Evolutionary conservation across 1,140 invertebrate genomes (phyloP).

Genomic region (Globodera rostochiensis): DNA sequence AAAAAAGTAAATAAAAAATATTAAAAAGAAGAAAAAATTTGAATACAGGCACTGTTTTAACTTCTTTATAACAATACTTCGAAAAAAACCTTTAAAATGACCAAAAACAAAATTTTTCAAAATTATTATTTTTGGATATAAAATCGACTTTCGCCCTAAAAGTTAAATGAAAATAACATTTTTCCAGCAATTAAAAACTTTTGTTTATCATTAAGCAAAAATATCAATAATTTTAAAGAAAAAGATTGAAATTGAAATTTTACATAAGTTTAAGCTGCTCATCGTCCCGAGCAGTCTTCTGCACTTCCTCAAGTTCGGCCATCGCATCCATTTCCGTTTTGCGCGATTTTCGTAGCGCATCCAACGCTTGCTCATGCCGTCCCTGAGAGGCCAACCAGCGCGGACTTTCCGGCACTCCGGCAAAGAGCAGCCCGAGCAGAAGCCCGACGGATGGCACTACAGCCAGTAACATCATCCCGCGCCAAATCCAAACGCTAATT

Average conservation of each 20-base stretch:
- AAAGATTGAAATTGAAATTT: neutral
- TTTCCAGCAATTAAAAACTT: no score
- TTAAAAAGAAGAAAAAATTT: neutral
- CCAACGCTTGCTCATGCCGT: slow-evolving; percentile 6
- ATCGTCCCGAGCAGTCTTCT: slow-evolving; percentile 9
- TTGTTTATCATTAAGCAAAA: no score
- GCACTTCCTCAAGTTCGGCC: slow-evolving; percentile 17
- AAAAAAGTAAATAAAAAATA: neutral
- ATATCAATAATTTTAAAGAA: no score
- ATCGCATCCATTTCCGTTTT: slow-evolving; percentile 14
- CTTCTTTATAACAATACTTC: no score
- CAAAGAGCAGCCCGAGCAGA: slow-evolving; percentile 13
- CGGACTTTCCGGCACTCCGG: slow-evolving; percentile 25
- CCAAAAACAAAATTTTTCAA: no score
- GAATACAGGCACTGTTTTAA: no score
- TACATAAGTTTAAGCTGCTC: slow-evolving; percentile 8
- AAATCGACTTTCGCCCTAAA: no score
- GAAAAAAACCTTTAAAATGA: no score
- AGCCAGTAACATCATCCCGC: slow-evolving; percentile 20
- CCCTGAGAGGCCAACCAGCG: slow-evolving; percentile 15
- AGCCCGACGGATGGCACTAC: slow-evolving; percentile 15
- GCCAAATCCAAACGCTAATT: slow-evolving; percentile 19
- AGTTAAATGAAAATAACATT: no score
- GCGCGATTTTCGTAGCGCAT: neutral
- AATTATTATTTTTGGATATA: no score